Evolutionary conservation across 2,888 invertebrate species (phyloP), one percentile per base, ranked within the genome.

Genomic region (Sminthurinus aureus): DNA sequence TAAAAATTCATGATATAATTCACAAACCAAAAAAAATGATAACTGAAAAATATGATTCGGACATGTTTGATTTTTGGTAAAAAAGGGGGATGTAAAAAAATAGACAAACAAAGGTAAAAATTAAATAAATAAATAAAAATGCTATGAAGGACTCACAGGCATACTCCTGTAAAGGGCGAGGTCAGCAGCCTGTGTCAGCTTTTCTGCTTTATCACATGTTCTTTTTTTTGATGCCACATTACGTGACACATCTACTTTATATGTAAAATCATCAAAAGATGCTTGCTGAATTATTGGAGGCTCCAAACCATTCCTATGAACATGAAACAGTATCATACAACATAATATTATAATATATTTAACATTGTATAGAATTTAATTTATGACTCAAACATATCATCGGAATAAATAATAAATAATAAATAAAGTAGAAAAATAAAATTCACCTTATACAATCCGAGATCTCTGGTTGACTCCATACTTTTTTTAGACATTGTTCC

Each of bases 161-260:
- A 89, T 87, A 83, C 89, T 89, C 51, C 87, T 85, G 82, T 87
- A 85, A 58, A 86, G 79, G 73, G 86, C 87, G 38, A 38, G 38
- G 12, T 80, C 86, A 84, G 84, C 87, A 83, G 85, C 87, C 67
- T 81, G 86, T 71, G 85, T 87, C 22, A 87, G 83, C 24, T 87
- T 87, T 77, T 87, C 86, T 80, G 88, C 87, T 74, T 87, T 88
- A 85, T 89, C 89, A 87, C 86, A 85, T 84, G 86, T 87, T 87
- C 90, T 90, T 88, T 92, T 92, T 69, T 94, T 92, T 22, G 93
- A 92, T 69, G 94, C 93, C 86, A 96, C 93, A 90, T 96, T 95
- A 79, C 96, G 91, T 92, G 95, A 94, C 75, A 96, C 94, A 91
- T 97, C 96, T 87, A 96, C 94, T 83, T 94, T 93, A 91, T 95